Base-by-base conservation (phyloP, 2,888 invertebrate species). In the Troides oblongomaculatus region DNA sequence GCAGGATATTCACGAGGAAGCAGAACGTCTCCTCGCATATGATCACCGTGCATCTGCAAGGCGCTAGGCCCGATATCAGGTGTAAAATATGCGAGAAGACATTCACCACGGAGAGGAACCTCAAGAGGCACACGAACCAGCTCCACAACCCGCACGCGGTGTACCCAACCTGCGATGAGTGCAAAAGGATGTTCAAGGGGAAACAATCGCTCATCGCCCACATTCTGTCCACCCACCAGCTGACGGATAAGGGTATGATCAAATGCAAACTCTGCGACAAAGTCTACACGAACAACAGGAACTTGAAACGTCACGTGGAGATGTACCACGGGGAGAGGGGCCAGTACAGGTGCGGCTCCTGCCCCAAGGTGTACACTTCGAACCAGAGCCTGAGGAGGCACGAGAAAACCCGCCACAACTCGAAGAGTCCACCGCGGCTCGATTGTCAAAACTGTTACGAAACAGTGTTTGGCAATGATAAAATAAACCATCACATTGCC, bases 1-100 rank as follows among this genome's bases (percentile, higher is more conserved):
- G 90, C 0, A 74, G 88, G 10, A 84, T 88, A 0, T 90, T 90
- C 56, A 85, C 86, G 0, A 80, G 90, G 67, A 90, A 88, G 76
- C 88, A 89, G 59, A 90, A 89, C n/a, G 84, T 90, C 0, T 80
- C 79, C 1, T 87, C 89, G 0, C 90, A 91, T 30, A 90, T 91
- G 89, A 81, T 85, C 0, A 88, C 88, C 0, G 85, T 87, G 0
- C 90, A 90, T 72, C 71, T 88, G 0, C 86, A 85, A 76, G 83
- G 84, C 0, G 30, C 79, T 0, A 82, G 81, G 0, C 80, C 80
- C 0, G 76, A 83, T 3, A 84, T 88, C 2, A 72, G 76, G 0
- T 91, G 90, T 56, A 60, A 74, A 0, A 62, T 82, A 0, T 91
- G 90, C 64, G 66, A 77, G 0, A 90, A 86, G 72, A 79, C 79